Conservation (phyloP, 2,888 invertebrate genomes). For the Halictus quadricinctus region DNA sequence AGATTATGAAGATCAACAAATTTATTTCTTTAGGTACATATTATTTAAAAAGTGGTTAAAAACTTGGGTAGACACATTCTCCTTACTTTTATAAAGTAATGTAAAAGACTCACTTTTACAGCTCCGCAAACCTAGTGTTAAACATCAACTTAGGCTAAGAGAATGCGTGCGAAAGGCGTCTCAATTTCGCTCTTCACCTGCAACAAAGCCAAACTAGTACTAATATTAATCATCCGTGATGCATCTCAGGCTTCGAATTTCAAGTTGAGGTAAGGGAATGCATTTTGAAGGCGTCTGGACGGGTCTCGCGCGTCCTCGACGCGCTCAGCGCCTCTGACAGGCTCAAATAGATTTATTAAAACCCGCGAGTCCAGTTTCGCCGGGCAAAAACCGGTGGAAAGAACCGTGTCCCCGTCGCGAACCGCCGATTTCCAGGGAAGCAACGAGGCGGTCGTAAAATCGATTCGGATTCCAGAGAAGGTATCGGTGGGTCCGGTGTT, state of each 20-base stretch:
- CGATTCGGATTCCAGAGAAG: background rate
- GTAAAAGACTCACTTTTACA: too few relatives aligned
- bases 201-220: background rate
- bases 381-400: background rate
- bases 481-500: background rate
- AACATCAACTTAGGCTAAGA: too few relatives aligned
- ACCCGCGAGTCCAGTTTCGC: background rate
- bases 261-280: background rate
- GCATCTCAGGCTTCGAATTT: background rate
- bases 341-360: slow-evolving; percentile 7
- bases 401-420: background rate
- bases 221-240: background rate
- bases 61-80: too few relatives aligned
- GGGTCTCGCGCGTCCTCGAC: background rate
- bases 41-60: too few relatives aligned
- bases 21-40: too few relatives aligned
- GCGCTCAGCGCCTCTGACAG: background rate
- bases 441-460: background rate
- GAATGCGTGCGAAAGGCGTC: too few relatives aligned
- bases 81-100: too few relatives aligned
- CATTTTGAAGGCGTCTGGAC: background rate
- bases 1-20: too few relatives aligned
- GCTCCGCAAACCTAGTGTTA: too few relatives aligned
- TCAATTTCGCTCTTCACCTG: background rate
- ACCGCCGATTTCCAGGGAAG: background rate